Conservation (phyloP, 2,888 invertebrate species). For the Xylota segnis region DNA sequence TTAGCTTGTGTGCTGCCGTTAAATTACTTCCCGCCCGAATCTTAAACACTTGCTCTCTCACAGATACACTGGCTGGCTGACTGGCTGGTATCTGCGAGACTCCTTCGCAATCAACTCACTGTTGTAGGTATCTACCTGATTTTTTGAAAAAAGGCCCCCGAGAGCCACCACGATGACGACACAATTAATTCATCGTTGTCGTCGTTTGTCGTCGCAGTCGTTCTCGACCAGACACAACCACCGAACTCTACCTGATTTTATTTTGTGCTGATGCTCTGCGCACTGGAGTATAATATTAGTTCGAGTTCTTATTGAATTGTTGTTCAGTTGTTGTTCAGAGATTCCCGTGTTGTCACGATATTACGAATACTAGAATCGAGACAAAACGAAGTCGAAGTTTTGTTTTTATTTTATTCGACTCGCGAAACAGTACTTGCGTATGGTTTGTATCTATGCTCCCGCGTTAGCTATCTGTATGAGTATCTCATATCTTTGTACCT, state of each 20-base stretch:
- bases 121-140: constrained; percentile 38
- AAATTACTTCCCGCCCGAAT: constrained; percentile 44
- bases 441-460: constrained; percentile 39
- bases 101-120: constrained; percentile 5
- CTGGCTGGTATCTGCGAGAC: not conserved
- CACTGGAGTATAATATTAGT: constrained; percentile 76
- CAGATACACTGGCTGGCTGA: constrained; percentile 18
- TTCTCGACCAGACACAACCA: constrained; percentile 46
- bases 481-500: constrained; percentile 30
- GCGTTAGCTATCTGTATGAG: constrained; percentile 9
- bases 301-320: constrained; percentile 76
- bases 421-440: constrained; percentile 23
- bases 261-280: constrained; percentile 74
- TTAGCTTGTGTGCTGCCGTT: constrained; percentile 22
- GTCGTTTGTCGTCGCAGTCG: constrained; percentile 14
- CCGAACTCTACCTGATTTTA: constrained; percentile 65
- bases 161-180: constrained; percentile 50
- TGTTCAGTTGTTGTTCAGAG: constrained; percentile 76
- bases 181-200: constrained; percentile 61
- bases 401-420: constrained; percentile 12
- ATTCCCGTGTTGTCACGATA: constrained; percentile 76
- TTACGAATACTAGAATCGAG: constrained; percentile 65
- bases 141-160: constrained; percentile 16
- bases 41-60: constrained; percentile 9
- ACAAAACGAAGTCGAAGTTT: constrained; percentile 43